Conservation (phyloP, 1,140 invertebrate species). For the Nebria ingens region DNA sequence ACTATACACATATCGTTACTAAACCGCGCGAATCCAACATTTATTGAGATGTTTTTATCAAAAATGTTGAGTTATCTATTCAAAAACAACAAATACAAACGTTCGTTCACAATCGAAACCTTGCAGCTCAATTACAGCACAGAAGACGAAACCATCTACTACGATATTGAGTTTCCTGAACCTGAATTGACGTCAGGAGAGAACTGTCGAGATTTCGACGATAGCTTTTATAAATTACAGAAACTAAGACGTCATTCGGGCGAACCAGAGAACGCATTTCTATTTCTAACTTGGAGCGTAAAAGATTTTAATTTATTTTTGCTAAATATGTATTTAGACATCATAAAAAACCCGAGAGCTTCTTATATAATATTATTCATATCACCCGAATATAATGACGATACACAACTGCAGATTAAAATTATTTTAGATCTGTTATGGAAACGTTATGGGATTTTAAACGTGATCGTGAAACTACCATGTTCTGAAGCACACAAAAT, state of each 20-base stretch:
- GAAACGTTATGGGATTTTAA: constrained; percentile 10
- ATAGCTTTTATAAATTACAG: neutral
- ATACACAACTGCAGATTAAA: neutral
- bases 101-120: neutral
- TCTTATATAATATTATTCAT: neutral
- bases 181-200: too few relatives aligned
- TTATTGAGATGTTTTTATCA: neutral
- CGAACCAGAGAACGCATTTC: neutral
- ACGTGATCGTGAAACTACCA: neutral
- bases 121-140: neutral
- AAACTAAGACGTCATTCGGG: neutral
- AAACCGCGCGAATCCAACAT: neutral
- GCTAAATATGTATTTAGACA: neutral
- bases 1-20: neutral
- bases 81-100: neutral
- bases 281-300: neutral
- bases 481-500: neutral
- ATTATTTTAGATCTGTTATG: constrained; percentile 10
- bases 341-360: neutral
- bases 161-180: too few relatives aligned
- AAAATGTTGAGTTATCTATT: neutral
- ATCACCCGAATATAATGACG: neutral
- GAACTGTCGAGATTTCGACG: neutral
- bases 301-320: neutral
- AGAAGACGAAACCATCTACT: neutral